These are phyloP conservation scores for Tiphia femorata DNA, from an alignment of 2,888 invertebrate genomes.

Conservation along the genomic window DNA sequence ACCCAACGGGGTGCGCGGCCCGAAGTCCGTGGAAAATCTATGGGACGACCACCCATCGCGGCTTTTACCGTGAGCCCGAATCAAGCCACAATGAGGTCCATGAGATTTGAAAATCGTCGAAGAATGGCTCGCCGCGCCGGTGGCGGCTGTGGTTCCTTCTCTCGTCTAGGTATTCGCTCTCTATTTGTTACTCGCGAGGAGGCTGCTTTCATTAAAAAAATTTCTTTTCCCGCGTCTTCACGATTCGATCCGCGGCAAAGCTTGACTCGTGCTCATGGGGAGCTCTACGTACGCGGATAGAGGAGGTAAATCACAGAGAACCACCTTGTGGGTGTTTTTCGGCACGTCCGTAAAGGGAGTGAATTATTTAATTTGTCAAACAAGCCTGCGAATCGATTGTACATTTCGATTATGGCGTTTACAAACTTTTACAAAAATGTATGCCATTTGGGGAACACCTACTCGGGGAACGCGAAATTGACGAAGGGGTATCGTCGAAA, in stretches of 20 bases:
- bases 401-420: too few relatives aligned
- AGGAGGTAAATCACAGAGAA: too few relatives aligned
- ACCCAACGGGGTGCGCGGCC: constrained; percentile 6
- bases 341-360: too few relatives aligned
- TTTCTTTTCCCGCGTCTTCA: constrained; percentile 6
- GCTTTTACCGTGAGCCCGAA: constrained; percentile 38
- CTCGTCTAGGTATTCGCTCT: constrained; percentile 29
- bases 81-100: constrained; percentile 52
- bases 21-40: constrained; percentile 28
- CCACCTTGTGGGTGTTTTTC: too few relatives aligned
- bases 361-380: too few relatives aligned
- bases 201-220: constrained; percentile 31
- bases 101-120: constrained; percentile 48
- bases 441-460: too few relatives aligned
- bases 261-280: constrained; percentile 39
- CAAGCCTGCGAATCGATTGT: too few relatives aligned
- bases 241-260: too few relatives aligned
- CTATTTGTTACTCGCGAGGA: constrained; percentile 16
- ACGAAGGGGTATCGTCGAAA: too few relatives aligned
- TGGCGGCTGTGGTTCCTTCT: constrained; percentile 27
- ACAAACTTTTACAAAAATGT: too few relatives aligned
- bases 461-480: too few relatives aligned
- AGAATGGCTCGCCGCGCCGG: constrained; percentile 40
- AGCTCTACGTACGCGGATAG: too few relatives aligned
- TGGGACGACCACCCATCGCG: constrained; percentile 55